Percentiles rank a stretch among this genome's conserved stretches.
Evolutionary conservation across 2,113 vertebrate genomes (phyloP).

Genomic region (Pundamilia nyererei): DNA sequence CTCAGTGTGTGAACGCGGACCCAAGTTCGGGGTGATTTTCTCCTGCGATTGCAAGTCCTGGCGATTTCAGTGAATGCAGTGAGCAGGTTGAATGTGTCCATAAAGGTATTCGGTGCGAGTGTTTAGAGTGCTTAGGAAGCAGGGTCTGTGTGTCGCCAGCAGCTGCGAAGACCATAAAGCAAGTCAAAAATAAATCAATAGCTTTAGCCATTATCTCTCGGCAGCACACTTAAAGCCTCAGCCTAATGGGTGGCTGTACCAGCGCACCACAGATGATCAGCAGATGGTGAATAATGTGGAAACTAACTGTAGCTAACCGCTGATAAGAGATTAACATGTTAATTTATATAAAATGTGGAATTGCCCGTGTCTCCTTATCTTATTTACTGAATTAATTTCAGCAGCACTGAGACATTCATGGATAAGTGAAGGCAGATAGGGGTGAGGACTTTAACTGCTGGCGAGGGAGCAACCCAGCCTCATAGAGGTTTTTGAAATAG

Average conservation of each 20-base stretch:
- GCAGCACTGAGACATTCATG: neutral
- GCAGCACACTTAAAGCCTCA: constrained; percentile 28
- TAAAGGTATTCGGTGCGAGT: neutral
- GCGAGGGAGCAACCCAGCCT: neutral
- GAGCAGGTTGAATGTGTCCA: neutral
- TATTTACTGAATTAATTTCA: neutral
- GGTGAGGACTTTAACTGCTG: neutral
- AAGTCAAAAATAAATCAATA: constrained; percentile 48
- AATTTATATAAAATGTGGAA: neutral
- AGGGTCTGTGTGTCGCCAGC: neutral
- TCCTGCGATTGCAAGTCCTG: neutral
- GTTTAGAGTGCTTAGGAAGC: neutral
- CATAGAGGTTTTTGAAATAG: neutral
- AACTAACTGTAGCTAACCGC: neutral
- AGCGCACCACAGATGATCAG: constrained; percentile 2
- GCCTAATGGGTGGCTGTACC: constrained; percentile 13
- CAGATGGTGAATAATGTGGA: constrained; percentile 25
- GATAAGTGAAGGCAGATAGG: neutral
- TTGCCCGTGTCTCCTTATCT: neutral
- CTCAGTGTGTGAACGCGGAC: neutral
- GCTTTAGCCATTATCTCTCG: constrained; percentile 40
- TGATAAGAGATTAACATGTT: constrained; percentile 7
- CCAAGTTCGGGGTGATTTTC: neutral
- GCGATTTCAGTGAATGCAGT: neutral
- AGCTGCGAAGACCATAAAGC: constrained; percentile 12